Conservation (phyloP, 2,888 invertebrate genomes). For the Diabrotica balteata region DNA sequence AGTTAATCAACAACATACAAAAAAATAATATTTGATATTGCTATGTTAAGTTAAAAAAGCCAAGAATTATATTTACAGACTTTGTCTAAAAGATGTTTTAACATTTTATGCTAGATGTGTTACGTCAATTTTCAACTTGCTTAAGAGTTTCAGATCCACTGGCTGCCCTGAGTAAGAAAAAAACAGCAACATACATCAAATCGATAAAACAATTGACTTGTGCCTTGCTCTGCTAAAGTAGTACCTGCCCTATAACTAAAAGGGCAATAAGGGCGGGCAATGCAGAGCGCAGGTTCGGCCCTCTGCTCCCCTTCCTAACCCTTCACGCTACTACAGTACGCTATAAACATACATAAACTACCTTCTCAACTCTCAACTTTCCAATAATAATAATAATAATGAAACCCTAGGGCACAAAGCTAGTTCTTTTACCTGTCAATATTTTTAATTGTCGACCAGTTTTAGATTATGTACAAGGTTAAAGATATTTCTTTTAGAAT, state of each 20-base stretch:
- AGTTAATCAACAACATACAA: too few species aligned
- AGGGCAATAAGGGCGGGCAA: slow-evolving; percentile 51
- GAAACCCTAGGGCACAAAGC: slow-evolving; percentile 7
- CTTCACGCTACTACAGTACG: slow-evolving; percentile 59
- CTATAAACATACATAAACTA: slow-evolving; percentile 62
- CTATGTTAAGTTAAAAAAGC: too few species aligned
- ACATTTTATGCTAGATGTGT: not conserved
- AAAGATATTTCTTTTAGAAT: too few species aligned
- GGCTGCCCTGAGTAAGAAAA: slow-evolving; percentile 41
- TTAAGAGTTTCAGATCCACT: slow-evolving; percentile 19
- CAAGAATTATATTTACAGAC: too few species aligned
- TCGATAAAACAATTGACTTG: slow-evolving; percentile 54
- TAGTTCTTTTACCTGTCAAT: too few species aligned
- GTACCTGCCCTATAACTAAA: slow-evolving; percentile 52
- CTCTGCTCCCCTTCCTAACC: slow-evolving; percentile 49
- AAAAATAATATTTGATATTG: too few species aligned
- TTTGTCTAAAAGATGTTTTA: too few species aligned
- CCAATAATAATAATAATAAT: slow-evolving; percentile 53
- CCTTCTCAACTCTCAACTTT: slow-evolving; percentile 59
- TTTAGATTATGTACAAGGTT: too few species aligned
- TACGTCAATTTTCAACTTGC: not conserved
- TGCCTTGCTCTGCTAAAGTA: slow-evolving; percentile 57
- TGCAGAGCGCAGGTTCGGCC: slow-evolving; percentile 53
- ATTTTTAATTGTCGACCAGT: too few species aligned
- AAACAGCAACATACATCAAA: slow-evolving; percentile 42